Conservation (phyloP, 23 tunicate genomes). For the Trididemnum clinides region DNA sequence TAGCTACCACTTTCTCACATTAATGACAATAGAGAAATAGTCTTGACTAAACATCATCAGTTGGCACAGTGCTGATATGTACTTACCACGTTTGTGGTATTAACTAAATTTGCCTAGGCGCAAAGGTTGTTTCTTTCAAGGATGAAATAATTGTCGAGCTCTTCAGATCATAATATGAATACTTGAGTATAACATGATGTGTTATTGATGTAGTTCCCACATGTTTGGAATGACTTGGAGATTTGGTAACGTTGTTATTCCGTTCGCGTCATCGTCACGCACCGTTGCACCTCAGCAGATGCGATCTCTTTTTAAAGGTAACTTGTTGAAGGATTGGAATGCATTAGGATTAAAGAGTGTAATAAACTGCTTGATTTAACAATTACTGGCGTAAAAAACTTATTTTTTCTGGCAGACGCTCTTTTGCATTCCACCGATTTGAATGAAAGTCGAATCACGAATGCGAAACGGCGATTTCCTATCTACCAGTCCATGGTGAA, state of each 20-base stretch:
- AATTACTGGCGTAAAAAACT: neutral
- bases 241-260: conserved; percentile 14
- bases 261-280: conserved; percentile 15
- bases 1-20: too few relatives aligned
- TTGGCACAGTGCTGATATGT: too few relatives aligned
- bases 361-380: neutral
- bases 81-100: too few relatives aligned
- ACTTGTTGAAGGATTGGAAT: neutral
- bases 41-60: too few relatives aligned
- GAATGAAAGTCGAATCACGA: neutral
- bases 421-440: neutral
- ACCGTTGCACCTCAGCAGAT: conserved; percentile 1
- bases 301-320: conserved; percentile 40
- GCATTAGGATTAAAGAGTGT: neutral
- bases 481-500: conserved; percentile 41
- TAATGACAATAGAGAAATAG: too few relatives aligned
- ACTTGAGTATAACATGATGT: too few relatives aligned
- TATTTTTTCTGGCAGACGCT: neutral
- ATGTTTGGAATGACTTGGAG: conserved; percentile 20
- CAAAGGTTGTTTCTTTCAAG: too few relatives aligned
- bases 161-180: too few relatives aligned
- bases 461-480: conserved; percentile 16
- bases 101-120: too few relatives aligned
- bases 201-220: conserved; percentile 14
- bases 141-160: too few relatives aligned